Conservation (phyloP, 2,113 vertebrate species). For the Vidua macroura region DNA sequence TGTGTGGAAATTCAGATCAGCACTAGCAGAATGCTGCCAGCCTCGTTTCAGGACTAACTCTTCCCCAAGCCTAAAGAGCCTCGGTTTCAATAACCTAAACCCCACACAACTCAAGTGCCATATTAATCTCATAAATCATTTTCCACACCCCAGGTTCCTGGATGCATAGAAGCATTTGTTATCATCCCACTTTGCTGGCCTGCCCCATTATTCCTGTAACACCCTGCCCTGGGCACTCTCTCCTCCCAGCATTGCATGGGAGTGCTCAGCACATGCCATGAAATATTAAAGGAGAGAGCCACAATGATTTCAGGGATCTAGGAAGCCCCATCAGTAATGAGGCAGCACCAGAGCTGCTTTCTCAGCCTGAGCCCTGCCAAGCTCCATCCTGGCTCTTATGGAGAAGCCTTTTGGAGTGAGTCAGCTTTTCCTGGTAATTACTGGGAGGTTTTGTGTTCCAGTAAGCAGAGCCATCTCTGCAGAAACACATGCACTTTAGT, state of each 20-base stretch:
- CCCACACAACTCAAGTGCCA: neutral
- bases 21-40: neutral
- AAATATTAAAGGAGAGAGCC: neutral
- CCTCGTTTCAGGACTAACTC: neutral
- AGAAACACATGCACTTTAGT: neutral
- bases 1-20: neutral
- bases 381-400: neutral
- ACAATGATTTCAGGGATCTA: neutral
- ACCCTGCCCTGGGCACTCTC: rapidly evolving
- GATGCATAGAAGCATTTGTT: neutral
- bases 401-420: neutral
- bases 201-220: neutral
- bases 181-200: neutral
- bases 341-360: neutral
- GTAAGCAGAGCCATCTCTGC: neutral
- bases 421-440: conserved; percentile 39
- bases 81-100: neutral
- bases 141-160: neutral
- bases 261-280: neutral
- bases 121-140: neutral
- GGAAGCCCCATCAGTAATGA: neutral
- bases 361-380: neutral
- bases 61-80: neutral
- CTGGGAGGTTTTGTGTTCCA: conserved; percentile 2
- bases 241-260: neutral